Evolutionary conservation across 2,113 vertebrate genomes (phyloP).

Genomic region (Xiphophorus hellerii): DNA sequence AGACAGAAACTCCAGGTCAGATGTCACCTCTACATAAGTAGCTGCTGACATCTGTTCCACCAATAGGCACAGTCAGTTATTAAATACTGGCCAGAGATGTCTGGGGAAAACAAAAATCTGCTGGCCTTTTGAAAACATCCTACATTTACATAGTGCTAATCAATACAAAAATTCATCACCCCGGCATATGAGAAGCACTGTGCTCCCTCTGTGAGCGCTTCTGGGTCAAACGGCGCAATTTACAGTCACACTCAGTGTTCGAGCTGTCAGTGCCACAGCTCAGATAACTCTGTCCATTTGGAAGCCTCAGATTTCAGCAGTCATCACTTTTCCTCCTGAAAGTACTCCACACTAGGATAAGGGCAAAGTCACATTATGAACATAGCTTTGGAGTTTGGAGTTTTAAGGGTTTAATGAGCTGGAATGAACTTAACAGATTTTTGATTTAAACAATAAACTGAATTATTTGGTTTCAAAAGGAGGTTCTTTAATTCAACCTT

Average conservation of each 20-base stretch:
- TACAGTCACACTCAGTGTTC: conserved; percentile 39
- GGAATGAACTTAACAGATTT: neutral
- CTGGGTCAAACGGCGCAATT: conserved; percentile 45
- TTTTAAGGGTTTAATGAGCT: neutral
- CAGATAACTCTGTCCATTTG: conserved; percentile 58
- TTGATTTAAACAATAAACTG: neutral
- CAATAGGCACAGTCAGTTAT: conserved; percentile 10
- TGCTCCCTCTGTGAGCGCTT: conserved; percentile 4
- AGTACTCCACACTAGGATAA: conserved; percentile 45
- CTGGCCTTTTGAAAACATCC: neutral
- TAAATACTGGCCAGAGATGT: neutral
- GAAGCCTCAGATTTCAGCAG: conserved; percentile 72
- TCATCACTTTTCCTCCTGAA: conserved; percentile 75
- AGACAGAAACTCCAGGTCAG: conserved; percentile 56
- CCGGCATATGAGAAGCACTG: conserved; percentile 1
- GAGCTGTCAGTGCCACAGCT: conserved; percentile 46
- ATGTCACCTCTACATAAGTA: conserved; percentile 38
- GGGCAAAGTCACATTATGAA: conserved; percentile 60
- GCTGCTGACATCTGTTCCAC: conserved; percentile 18
- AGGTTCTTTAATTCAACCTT: neutral
- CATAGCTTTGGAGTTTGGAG: conserved; percentile 14
- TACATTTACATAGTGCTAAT: neutral
- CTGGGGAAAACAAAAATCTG: neutral
- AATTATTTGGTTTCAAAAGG: neutral
- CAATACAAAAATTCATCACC: neutral